phyloP scores from a whole-genome alignment of 2,113 vertebrate genomes.

The Pseudorhombus dupliciocellatus region DNA sequence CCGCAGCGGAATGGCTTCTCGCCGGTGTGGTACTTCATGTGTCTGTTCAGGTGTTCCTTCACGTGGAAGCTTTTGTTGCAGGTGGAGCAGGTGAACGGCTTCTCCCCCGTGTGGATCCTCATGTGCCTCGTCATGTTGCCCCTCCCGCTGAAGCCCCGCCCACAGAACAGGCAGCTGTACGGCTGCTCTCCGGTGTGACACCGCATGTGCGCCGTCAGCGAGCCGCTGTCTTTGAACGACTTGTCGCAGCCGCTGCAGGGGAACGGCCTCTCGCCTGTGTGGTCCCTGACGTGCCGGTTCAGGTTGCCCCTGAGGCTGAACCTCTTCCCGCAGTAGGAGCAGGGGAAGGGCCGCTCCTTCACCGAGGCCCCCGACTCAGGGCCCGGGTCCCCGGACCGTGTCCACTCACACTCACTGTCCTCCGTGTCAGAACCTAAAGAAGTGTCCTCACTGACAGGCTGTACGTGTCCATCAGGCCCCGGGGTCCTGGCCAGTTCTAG shows the following conservation, averaged over 20 bases:
- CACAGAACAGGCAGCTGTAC: constrained; percentile 57
- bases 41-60: constrained; percentile 32
- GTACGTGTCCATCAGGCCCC: not conserved
- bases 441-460: not conserved
- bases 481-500: not conserved
- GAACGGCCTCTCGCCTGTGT: constrained; percentile 56
- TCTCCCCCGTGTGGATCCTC: constrained; percentile 48
- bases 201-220: constrained; percentile 50
- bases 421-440: constrained; percentile 4
- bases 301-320: constrained; percentile 58
- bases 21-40: constrained; percentile 33
- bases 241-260: constrained; percentile 43
- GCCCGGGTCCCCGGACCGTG: not conserved
- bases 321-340: constrained; percentile 52
- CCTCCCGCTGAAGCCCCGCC: constrained; percentile 51
- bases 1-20: constrained; percentile 37
- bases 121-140: constrained; percentile 61
- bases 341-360: constrained; percentile 50
- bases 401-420: constrained; percentile 21
- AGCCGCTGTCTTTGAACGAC: constrained; percentile 52
- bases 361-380: not conserved
- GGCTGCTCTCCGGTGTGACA: constrained; percentile 62
- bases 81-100: constrained; percentile 2
- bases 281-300: constrained; percentile 54
- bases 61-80: constrained; percentile 26